Conservation (phyloP, 2,797 vertebrate species). For the Eulemur coronatus region DNA sequence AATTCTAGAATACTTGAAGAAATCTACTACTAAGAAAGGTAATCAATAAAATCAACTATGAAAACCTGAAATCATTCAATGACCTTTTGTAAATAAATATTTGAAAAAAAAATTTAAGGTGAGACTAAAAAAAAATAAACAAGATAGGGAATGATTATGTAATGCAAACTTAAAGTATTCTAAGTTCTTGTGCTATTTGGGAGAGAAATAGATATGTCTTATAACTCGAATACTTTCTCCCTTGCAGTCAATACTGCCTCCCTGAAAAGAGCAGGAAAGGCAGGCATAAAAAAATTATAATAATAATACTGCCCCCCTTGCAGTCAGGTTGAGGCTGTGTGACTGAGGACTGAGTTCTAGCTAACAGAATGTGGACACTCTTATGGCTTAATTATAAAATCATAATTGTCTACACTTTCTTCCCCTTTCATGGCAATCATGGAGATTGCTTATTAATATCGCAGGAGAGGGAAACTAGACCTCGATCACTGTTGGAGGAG, state of each 20-base stretch:
- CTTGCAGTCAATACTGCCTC: too few relatives aligned
- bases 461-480: background rate
- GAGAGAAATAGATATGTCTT: background rate
- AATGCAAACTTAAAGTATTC: background rate
- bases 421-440: too few relatives aligned
- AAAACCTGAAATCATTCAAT: background rate
- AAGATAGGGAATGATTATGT: background rate
- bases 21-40: background rate
- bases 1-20: background rate
- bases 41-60: background rate
- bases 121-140: background rate
- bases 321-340: background rate
- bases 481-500: background rate
- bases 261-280: background rate
- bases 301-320: background rate
- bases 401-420: background rate
- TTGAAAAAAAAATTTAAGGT: background rate
- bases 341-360: background rate
- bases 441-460: background rate
- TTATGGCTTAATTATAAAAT: background rate
- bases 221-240: background rate
- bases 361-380: background rate
- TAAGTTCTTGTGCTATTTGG: background rate
- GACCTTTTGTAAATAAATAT: background rate
- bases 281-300: too few relatives aligned